Evolutionary conservation across 2,113 vertebrate species (phyloP).

Genomic region (Chloebia gouldiae): DNA sequence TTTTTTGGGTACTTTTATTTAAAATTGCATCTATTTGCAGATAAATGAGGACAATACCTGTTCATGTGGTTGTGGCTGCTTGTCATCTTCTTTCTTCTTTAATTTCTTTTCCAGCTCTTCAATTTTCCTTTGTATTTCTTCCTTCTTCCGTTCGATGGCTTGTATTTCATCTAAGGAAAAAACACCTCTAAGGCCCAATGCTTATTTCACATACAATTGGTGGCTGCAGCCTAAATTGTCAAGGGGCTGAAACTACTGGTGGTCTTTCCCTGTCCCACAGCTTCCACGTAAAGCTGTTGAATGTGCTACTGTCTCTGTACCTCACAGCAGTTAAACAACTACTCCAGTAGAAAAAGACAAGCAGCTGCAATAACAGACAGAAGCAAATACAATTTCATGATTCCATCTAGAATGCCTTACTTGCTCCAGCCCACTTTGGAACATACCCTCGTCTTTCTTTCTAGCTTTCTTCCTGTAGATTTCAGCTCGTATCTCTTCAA

Average conservation of each 20-base stretch:
- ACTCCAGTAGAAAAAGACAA: not conserved
- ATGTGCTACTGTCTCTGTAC: not conserved
- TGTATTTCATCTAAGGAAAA: conserved; percentile 69
- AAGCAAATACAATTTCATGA: not conserved
- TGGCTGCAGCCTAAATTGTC: not conserved
- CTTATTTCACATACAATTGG: not conserved
- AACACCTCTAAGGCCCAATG: not conserved
- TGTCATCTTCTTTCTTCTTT: conserved; percentile 53
- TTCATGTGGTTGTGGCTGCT: not conserved
- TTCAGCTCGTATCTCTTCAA: conserved; percentile 93
- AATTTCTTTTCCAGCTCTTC: conserved; percentile 76
- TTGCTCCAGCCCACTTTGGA: not conserved
- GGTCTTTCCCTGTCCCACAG: not conserved
- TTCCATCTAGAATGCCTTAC: not conserved
- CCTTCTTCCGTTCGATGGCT: conserved; percentile 68
- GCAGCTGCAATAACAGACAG: not conserved
- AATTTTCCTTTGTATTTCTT: conserved; percentile 75
- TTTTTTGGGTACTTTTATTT: not conserved
- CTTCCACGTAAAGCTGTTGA: not conserved
- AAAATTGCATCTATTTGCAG: not conserved
- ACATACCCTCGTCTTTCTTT: conserved; percentile 68
- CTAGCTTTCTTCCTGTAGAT: conserved; percentile 82
- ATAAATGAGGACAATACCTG: conserved; percentile 56
- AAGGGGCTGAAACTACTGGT: not conserved
- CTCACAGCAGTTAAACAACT: not conserved